Base-by-base conservation (phyloP, 2,113 vertebrate genomes). In the Acrocephalus arundinaceus region DNA sequence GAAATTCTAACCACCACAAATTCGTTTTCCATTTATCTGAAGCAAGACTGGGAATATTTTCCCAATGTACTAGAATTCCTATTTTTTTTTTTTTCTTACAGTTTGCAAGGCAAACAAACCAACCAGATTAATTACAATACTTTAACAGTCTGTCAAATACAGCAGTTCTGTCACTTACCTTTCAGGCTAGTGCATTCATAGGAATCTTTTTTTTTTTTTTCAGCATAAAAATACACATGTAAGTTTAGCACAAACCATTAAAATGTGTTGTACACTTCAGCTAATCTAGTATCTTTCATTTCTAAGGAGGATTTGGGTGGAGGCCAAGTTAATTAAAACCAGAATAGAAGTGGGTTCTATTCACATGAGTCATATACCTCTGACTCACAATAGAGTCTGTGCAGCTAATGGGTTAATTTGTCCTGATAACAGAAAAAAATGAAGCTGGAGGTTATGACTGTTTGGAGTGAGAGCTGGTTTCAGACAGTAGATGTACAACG, bases 391-490 rank as follows among this genome's bases (percentile, higher is more conserved):
- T 72, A 65, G 52, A 87, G 85, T 63, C 82, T 84, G 91, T 94
- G 73, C 67, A 81, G 90, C 77, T 96, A 88, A 92, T 74, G 67
- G 84, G 87, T 93, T 97, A 97, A 97, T 96, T 89, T 95, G 86
- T 87, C 81, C 84, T 7, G 63, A 39, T 76, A 89, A 89, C 75
- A 92, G 90, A 54, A 85, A 73, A 85, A 82, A 92, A 88, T 23
- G 54, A 94, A 87, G 68, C 84, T 85, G 89, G 57, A 81, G 63
- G 72, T 94, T 95, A 92, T 70, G 93, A 85, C 80, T 95, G 61
- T 93, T 94, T 92, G 83, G 83, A 85, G 84, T 10, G 71, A 84
- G 51, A 46, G 80, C 67, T 89, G 61, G 70, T 87, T 94, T 76
- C 70, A 90, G 85, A 70, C 68, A 81, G 85, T 49, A 66, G 57